These are phyloP conservation scores for Sphecodes monilicornis DNA, from an alignment of 2,888 invertebrate species.

Conservation along the genomic window DNA sequence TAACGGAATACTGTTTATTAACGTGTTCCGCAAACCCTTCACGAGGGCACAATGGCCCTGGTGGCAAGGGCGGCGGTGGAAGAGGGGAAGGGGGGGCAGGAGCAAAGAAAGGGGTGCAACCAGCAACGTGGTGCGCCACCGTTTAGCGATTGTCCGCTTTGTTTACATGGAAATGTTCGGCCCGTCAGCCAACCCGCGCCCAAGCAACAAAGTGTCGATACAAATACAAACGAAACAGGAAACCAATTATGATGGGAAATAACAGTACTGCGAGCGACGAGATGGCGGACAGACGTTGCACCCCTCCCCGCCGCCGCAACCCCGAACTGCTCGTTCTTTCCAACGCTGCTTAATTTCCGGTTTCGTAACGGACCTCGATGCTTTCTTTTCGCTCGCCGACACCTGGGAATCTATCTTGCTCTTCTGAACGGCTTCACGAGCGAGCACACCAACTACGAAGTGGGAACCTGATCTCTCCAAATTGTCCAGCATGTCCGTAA, in stretches of 20 bases:
- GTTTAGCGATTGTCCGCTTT: not conserved
- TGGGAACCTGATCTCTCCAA: too few relatives aligned
- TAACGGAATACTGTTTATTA: not conserved
- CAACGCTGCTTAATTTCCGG: not conserved
- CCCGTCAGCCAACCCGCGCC: not conserved
- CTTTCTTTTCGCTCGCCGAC: too few relatives aligned
- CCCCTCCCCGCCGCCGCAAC: not conserved
- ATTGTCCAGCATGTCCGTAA: too few relatives aligned
- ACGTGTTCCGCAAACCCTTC: not conserved
- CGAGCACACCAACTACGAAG: too few relatives aligned
- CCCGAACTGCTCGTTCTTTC: not conserved
- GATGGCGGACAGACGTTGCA: not conserved
- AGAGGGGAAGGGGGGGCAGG: not conserved
- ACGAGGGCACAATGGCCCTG: not conserved
- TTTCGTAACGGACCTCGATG: not conserved
- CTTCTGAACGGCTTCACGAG: too few relatives aligned
- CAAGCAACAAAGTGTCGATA: not conserved
- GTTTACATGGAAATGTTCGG: not conserved
- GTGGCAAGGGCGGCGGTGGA: not conserved
- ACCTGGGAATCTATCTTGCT: too few relatives aligned
- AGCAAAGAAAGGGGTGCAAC: not conserved
- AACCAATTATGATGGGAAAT: slow-evolving; percentile 6
- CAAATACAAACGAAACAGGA: slow-evolving; percentile 3
- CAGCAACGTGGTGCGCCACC: not conserved
- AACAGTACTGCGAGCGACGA: not conserved